Conservation (phyloP, 2,797 vertebrate species). For the Gymnoscopelus microlampas region DNA sequence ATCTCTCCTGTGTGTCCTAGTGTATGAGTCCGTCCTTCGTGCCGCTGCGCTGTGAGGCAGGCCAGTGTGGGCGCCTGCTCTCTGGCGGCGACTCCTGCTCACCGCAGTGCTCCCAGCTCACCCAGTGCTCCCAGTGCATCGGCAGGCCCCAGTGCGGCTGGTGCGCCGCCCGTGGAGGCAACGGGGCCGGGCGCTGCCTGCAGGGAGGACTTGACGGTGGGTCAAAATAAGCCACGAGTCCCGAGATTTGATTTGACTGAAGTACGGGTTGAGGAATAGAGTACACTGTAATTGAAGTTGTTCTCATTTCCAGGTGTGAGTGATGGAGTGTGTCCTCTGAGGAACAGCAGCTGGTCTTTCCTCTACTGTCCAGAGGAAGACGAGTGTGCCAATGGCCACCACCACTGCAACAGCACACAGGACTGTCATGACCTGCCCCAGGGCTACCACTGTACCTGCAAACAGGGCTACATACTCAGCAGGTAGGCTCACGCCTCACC, state of each 20-base stretch:
- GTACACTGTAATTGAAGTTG: background rate
- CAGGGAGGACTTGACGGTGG: conserved; percentile 89
- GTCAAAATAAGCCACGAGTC: conserved; percentile 43
- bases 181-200: conserved; percentile 88
- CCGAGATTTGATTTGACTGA: too few relatives aligned
- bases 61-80: conserved; percentile 90
- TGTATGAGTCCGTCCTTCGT: conserved; percentile 92
- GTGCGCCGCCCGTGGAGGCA: conserved; percentile 85
- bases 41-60: conserved; percentile 89
- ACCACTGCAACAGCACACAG: conserved; percentile 91
- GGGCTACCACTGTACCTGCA: conserved; percentile 91
- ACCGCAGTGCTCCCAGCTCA: conserved; percentile 87
- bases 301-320: conserved; percentile 69
- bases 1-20: conserved; percentile 58
- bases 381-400: conserved; percentile 89
- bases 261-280: too few relatives aligned
- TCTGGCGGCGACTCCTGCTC: conserved; percentile 88
- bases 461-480: conserved; percentile 90
- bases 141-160: conserved; percentile 91
- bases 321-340: conserved; percentile 77
- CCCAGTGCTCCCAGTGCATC: conserved; percentile 91
- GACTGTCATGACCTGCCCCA: conserved; percentile 88
- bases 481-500: conserved; percentile 64
- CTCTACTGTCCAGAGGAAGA: conserved; percentile 92
- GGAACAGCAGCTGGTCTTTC: conserved; percentile 90